Base-by-base conservation (phyloP, 2,113 vertebrate genomes). In the Hypocryptadius cinnamomeus region DNA sequence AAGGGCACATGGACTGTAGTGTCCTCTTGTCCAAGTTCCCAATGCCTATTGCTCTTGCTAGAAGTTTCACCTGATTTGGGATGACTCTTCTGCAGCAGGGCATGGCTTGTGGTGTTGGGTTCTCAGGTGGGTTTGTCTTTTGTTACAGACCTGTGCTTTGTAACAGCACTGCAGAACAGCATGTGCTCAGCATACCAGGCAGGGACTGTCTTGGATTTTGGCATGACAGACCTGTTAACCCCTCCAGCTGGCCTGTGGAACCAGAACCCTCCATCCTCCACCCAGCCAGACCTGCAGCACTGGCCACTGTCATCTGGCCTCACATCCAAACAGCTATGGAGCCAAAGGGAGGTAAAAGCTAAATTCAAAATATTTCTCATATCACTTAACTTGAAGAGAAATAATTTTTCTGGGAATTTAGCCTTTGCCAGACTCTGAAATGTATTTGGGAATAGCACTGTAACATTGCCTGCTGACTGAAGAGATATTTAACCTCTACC, bases 1-100 rank as follows among this genome's bases (percentile, higher is more conserved):
- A 48, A 1, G 1, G 31, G 21, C 30, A n/a, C 28, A n/a, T 0
- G 4, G 51, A 27, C 65, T 47, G 24, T 16, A 25, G 23, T 19
- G 37, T 28, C 12, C 8, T 45, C 79, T 39, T 37, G 11, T 37
- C 76, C 39, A 42, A 68, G 35, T 45, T 71, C 35, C 35, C 13
- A 4, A 1, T 47, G 66, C n/a, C 57, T 40, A 23, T 8, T 25
- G 22, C 17, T 61, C 56, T 79, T 66, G 27, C n/a, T 23, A 12
- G 15, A 71, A 61, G 50, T 65, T 85, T 64, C 50, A 51, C 24
- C 24, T 65, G 28, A 33, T 6, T 35, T 1, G 3, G 22, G 37
- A 48, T 22, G 22, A 11, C 8, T 10, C 35, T 54, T 33, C 77
- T 13, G 47, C 57, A 79, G 81, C 8, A 39, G 10, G 71, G 56